These are phyloP conservation scores for Ascaphus truei DNA, from an alignment of 2,113 vertebrate species.

Conservation along the genomic window DNA sequence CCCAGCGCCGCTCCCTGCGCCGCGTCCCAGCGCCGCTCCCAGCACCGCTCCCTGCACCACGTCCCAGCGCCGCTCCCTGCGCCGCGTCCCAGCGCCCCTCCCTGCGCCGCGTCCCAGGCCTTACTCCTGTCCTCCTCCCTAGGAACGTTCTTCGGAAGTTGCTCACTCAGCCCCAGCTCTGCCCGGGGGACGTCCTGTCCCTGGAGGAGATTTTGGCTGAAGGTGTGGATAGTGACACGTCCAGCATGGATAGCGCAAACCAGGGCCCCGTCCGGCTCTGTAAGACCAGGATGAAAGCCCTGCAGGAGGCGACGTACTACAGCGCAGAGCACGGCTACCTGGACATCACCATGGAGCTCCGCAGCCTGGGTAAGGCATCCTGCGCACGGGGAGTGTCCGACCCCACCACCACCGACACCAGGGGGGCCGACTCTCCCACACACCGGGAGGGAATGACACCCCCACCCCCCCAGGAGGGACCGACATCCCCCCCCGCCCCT, in stretches of 20 bases:
- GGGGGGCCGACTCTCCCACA: too few species aligned
- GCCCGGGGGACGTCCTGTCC: conserved; percentile 87
- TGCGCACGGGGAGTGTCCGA: too few species aligned
- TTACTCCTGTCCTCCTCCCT: conserved; percentile 24
- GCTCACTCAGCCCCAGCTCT: conserved; percentile 87
- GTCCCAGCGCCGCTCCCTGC: too few species aligned
- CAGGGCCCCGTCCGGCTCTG: conserved; percentile 74
- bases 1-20: too few species aligned
- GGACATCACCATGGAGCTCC: conserved; percentile 96
- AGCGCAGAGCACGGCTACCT: conserved; percentile 93
- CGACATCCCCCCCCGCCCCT: not conserved
- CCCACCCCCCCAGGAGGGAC: too few species aligned
- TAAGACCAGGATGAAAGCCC: conserved; percentile 84
- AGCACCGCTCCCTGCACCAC: too few species aligned
- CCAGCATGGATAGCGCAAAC: conserved; percentile 59
- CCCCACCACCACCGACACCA: too few species aligned
- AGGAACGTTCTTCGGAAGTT: conserved; percentile 95
- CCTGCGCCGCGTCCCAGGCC: too few species aligned
- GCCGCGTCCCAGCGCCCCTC: too few species aligned
- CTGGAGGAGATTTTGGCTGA: conserved; percentile 95
- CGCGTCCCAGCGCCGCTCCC: too few species aligned
- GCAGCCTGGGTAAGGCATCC: conserved; percentile 75
- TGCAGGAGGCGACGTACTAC: conserved; percentile 96
- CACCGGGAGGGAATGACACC: too few species aligned
- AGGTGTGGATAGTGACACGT: conserved; percentile 78